These are phyloP conservation scores for Stylophora pistillata DNA, from an alignment of 64 coral and sea anemone species.

Conservation along the genomic window DNA sequence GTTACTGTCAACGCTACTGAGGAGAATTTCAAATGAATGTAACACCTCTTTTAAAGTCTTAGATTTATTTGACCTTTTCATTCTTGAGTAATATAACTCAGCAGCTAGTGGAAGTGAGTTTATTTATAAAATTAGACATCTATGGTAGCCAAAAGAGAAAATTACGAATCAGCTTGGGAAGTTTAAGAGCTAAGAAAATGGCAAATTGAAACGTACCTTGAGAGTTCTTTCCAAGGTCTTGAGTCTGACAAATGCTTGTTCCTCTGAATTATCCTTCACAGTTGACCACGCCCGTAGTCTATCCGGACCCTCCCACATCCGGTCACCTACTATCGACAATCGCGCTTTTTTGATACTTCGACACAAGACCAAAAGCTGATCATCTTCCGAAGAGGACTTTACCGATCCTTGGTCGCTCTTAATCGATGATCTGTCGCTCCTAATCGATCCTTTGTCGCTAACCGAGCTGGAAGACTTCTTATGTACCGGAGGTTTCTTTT, in stretches of 20 bases:
- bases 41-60: too few species aligned
- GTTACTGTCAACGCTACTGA: too few species aligned
- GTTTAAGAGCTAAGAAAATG: neutral
- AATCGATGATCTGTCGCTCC: neutral
- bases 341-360: constrained; percentile 41
- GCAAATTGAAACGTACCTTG: constrained; percentile 16
- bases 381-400: neutral
- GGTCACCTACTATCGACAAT: constrained; percentile 46
- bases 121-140: too few species aligned
- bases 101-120: too few species aligned
- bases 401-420: constrained; percentile 22
- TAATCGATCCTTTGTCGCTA: neutral
- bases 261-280: neutral
- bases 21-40: too few species aligned
- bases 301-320: constrained; percentile 3
- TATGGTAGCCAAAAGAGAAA: too few species aligned
- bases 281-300: constrained; percentile 15
- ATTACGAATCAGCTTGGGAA: too few species aligned
- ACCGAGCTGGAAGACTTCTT: neutral
- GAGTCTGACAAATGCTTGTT: constrained; percentile 8
- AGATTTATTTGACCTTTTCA: too few species aligned
- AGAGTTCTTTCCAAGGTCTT: constrained; percentile 38
- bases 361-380: constrained; percentile 41
- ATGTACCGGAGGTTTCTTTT: neutral
- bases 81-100: too few species aligned